A percentile compares a stretch with the other conserved stretches of the same genome.
phyloP scores from a whole-genome alignment of 2,888 invertebrate species.

The Scrobipalpa atriplicella region DNA sequence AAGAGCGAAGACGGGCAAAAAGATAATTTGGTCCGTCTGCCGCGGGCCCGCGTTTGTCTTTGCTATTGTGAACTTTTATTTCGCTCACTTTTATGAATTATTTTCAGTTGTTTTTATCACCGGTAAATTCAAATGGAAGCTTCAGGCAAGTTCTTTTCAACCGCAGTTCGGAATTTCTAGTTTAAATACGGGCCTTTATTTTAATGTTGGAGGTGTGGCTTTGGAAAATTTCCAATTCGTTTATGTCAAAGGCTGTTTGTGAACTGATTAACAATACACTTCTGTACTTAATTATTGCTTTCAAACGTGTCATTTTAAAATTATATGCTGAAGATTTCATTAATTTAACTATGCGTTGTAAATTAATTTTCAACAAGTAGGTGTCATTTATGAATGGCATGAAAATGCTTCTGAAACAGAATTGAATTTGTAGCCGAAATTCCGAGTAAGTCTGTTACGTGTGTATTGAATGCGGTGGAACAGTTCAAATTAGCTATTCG shows the following conservation, averaged over 20 bases:
- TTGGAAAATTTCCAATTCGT: constrained; percentile 12
- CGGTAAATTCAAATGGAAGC: constrained; percentile 65
- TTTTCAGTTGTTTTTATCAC: constrained; percentile 76
- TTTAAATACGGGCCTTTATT: constrained; percentile 33
- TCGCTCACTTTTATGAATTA: constrained; percentile 78
- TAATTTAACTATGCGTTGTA: constrained; percentile 3
- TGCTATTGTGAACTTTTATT: constrained; percentile 79
- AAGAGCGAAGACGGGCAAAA: constrained; percentile 76
- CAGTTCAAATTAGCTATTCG: constrained; percentile 53
- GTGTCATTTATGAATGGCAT: background rate
- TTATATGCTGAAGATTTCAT: background rate
- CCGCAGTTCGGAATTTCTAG: constrained; percentile 26
- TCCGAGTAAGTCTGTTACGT: constrained; percentile 4
- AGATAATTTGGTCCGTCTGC: constrained; percentile 70
- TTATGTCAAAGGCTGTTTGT: constrained; percentile 5
- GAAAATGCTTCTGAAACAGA: background rate
- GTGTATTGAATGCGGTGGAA: constrained; percentile 21
- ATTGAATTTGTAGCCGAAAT: constrained; percentile 1
- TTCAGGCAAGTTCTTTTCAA: constrained; percentile 48
- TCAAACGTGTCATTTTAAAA: background rate
- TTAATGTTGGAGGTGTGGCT: constrained; percentile 11
- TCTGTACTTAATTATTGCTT: constrained; percentile 9
- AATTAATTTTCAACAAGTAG: background rate
- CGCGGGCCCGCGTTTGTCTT: constrained; percentile 75
- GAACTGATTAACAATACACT: background rate